Evolutionary conservation across 2,888 invertebrate genomes (phyloP).

Genomic region (Drosophila mettleri): DNA sequence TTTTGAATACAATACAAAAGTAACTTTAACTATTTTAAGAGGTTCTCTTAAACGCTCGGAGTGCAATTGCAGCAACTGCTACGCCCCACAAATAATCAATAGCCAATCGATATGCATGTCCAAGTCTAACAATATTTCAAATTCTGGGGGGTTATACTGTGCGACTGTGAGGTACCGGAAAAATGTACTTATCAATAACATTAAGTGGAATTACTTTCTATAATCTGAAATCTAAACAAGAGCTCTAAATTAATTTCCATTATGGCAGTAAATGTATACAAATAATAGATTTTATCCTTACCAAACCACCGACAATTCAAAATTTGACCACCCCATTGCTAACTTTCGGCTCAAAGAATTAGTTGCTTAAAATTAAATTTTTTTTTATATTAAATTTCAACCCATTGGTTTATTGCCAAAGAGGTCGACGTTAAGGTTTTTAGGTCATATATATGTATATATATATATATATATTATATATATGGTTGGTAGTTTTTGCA

Average conservation of each 20-base stretch:
- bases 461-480: too few relatives aligned
- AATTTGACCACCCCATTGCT: not conserved
- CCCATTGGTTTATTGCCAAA: too few relatives aligned
- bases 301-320: not conserved
- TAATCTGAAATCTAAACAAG: not conserved
- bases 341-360: not conserved
- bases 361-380: too few relatives aligned
- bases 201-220: conserved; percentile 3
- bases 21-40: conserved; percentile 27
- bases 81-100: conserved; percentile 40
- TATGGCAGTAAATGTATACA: not conserved
- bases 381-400: too few relatives aligned
- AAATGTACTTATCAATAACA: not conserved
- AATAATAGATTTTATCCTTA: not conserved
- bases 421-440: too few relatives aligned
- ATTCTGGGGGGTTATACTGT: too few relatives aligned
- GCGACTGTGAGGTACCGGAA: too few relatives aligned
- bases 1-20: conserved; percentile 4
- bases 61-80: conserved; percentile 23
- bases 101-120: conserved; percentile 41
- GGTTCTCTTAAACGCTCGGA: conserved; percentile 35
- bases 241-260: not conserved
- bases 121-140: conserved; percentile 7
- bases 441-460: too few relatives aligned
- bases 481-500: too few relatives aligned